Evolutionary conservation across 1,140 invertebrate genomes (phyloP).

Genomic region (Polypedilum vanderplanki): DNA sequence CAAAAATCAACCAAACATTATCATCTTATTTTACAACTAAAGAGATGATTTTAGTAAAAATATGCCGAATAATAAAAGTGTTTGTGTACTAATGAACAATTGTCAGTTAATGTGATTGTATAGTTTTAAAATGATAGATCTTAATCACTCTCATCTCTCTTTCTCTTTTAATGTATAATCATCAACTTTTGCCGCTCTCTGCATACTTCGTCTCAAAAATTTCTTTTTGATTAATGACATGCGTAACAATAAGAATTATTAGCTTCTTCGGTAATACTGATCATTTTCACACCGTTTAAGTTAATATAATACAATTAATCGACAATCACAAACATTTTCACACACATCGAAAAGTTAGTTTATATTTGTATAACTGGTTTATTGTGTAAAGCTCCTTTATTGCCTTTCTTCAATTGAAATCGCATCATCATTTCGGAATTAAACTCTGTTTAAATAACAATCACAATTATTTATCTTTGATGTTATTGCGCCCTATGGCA

Average conservation of each 20-base stretch:
- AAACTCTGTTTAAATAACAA: conserved; percentile 14
- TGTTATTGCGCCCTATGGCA: not conserved
- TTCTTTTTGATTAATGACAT: conserved; percentile 13
- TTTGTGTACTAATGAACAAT: no score
- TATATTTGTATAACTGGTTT: not conserved
- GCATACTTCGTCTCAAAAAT: not conserved
- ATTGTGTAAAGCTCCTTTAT: not conserved
- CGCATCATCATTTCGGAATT: conserved; percentile 8
- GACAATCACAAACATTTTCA: conserved; percentile 13
- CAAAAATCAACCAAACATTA: no score
- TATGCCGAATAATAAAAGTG: no score
- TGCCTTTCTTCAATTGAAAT: not conserved
- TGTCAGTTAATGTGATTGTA: no score
- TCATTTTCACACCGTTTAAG: conserved; percentile 15
- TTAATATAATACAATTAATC: conserved; percentile 15
- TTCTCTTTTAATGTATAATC: not conserved
- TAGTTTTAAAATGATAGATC: not conserved
- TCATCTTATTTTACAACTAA: no score
- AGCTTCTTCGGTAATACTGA: conserved; percentile 11
- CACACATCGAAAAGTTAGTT: not conserved
- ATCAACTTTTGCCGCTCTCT: not conserved
- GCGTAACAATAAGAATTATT: conserved; percentile 8
- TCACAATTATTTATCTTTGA: conserved; percentile 14
- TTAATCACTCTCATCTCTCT: not conserved
- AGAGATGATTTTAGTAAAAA: no score